Base-by-base conservation (phyloP, 2,888 invertebrate genomes). In the Xanthia togata region DNA sequence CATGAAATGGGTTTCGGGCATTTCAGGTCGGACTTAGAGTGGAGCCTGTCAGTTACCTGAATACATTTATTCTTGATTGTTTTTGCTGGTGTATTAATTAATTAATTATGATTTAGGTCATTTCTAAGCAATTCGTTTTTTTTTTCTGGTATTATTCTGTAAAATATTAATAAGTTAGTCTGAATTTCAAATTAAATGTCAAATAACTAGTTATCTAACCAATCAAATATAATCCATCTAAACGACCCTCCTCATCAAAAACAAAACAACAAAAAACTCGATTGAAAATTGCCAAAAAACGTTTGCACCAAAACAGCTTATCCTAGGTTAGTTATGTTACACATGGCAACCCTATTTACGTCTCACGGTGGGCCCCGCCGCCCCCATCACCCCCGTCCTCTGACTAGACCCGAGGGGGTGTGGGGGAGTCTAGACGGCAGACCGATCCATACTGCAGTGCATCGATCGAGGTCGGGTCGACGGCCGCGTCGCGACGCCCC, bases 381-480 rank as follows among this genome's bases (percentile, higher is more conserved):
- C 55, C 55, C 50, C 86, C 86, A 59, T 67, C 81, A 63, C 70
- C 80, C 78, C 80, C 70, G 50, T 69, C 83, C 85, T 62, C 73
- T 59, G 74, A 65, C 79, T 73, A 79, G 79, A 73, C 84, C 78
- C 79, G 79, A 78, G 76, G 80, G 88, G 88, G 89, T 87, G 90
- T 79, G 79, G 31, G 90, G 76, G 89, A 91, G 96, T 96, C 96
- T 96, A 96, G 96, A 96, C 96, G 93, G 90, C 92, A 94, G 94
- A 94, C 95, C 94, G 96, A 96, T 96, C 96, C 90, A 96, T 96
- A 95, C 94, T 94, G 96, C 95, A 94, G 91, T 88, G 93, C 94
- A 95, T 95, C 95, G 95, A 95, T 95, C 95, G 92, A 73, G 89
- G 87, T 82, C 88, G 88, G 93, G 93, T 93, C 92, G 91, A 90